phyloP scores from a whole-genome alignment of 2,113 vertebrate species.

The Anser cygnoides region DNA sequence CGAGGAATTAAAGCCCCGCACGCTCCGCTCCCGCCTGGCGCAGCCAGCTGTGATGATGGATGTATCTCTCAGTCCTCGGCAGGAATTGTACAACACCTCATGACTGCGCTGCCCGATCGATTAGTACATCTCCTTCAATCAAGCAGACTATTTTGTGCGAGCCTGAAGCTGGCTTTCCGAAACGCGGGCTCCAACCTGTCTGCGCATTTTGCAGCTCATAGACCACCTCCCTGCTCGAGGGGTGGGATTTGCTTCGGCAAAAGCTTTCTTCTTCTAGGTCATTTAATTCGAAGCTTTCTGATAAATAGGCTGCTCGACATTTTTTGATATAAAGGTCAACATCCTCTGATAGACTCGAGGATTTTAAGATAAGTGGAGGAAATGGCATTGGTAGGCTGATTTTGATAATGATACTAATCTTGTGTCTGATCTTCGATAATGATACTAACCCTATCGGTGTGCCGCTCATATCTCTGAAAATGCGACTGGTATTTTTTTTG shows the following conservation, averaged over 20 bases:
- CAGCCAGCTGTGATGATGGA: neutral
- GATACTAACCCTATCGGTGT: neutral
- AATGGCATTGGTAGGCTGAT: slow-evolving; percentile 46
- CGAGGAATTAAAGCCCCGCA: neutral
- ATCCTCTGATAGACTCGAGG: slow-evolving; percentile 25
- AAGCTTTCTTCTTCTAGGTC: slow-evolving; percentile 6
- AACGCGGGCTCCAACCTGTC: neutral
- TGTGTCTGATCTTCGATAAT: slow-evolving; percentile 37
- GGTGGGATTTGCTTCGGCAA: neutral
- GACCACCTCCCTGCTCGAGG: neutral
- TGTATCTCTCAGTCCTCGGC: neutral
- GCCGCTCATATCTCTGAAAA: neutral
- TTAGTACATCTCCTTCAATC: neutral
- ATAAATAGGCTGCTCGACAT: slow-evolving; percentile 48
- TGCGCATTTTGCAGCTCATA: accelerated
- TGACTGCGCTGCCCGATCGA: neutral
- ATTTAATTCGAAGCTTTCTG: slow-evolving; percentile 44
- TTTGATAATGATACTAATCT: slow-evolving; percentile 61
- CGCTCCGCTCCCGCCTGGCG: accelerated
- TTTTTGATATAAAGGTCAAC: slow-evolving; percentile 67
- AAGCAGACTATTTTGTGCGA: neutral
- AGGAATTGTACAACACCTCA: neutral
- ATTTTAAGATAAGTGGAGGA: slow-evolving; percentile 55
- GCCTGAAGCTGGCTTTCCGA: neutral
- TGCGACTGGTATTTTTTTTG: neutral